Evolutionary conservation across 92 coral and sea anemone species (phyloP).

Genomic region (Pocillopora meandrina): DNA sequence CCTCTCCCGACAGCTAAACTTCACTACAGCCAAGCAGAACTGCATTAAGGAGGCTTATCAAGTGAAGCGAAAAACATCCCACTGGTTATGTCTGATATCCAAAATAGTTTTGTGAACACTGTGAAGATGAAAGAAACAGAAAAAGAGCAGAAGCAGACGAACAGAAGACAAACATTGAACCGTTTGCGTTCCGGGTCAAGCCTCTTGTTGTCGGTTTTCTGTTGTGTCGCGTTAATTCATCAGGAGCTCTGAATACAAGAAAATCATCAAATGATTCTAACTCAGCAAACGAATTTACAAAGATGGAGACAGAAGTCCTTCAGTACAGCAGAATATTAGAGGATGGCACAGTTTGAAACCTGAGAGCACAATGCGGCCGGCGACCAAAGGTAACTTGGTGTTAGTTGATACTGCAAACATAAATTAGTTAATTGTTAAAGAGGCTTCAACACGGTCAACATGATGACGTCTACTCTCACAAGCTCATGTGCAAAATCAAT

Average conservation of each 20-base stretch:
- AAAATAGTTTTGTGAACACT: neutral
- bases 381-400: no score
- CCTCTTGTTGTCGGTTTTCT: slow-evolving; percentile 34
- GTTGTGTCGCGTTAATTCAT: slow-evolving; percentile 39
- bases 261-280: slow-evolving; percentile 24
- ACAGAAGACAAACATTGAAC: slow-evolving; percentile 7
- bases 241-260: slow-evolving; percentile 26
- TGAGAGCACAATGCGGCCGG: no score
- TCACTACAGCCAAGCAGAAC: no score
- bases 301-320: slow-evolving; percentile 9
- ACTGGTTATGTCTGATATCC: no score
- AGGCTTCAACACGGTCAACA: no score
- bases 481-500: no score
- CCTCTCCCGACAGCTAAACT: no score
- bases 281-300: neutral
- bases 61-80: no score
- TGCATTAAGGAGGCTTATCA: no score
- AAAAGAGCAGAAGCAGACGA: neutral
- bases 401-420: no score
- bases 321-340: neutral
- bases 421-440: no score
- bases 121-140: neutral
- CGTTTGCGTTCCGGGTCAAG: slow-evolving; percentile 17
- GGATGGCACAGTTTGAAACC: neutral
- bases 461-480: no score